Conservation (phyloP, 1,140 invertebrate species). For the Calliphora vicina region DNA sequence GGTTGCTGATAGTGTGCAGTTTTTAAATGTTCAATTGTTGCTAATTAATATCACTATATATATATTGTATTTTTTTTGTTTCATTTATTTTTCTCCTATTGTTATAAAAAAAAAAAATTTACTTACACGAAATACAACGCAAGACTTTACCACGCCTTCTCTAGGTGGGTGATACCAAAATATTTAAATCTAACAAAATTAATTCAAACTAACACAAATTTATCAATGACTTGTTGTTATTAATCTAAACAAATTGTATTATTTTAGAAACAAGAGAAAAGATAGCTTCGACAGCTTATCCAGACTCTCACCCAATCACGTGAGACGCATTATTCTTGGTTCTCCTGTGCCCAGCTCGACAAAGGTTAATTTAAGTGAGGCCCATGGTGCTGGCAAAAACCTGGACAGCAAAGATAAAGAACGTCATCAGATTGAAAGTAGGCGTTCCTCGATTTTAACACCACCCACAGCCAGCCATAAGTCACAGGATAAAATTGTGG, state of each 20-base stretch:
- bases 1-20: too few species aligned
- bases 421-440: neutral
- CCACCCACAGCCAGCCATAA: neutral
- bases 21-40: too few species aligned
- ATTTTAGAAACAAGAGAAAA: conserved; percentile 36
- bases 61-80: too few species aligned
- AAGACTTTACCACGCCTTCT: conserved; percentile 8
- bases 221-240: neutral
- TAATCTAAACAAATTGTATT: neutral
- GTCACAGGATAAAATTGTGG: conserved; percentile 8
- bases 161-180: neutral
- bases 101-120: neutral
- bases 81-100: neutral
- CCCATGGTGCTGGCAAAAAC: neutral
- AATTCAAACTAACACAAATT: neutral
- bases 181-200: neutral
- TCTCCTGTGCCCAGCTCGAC: conserved; percentile 38
- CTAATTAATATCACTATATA: too few species aligned
- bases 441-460: conserved; percentile 22
- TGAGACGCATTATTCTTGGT: conserved; percentile 42
- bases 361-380: neutral
- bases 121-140: neutral
- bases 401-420: conserved; percentile 7
- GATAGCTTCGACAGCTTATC: conserved; percentile 41
- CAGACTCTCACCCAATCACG: conserved; percentile 41